phyloP scores from a whole-genome alignment of 1,140 invertebrate genomes.

The Wasmannia auropunctata region DNA sequence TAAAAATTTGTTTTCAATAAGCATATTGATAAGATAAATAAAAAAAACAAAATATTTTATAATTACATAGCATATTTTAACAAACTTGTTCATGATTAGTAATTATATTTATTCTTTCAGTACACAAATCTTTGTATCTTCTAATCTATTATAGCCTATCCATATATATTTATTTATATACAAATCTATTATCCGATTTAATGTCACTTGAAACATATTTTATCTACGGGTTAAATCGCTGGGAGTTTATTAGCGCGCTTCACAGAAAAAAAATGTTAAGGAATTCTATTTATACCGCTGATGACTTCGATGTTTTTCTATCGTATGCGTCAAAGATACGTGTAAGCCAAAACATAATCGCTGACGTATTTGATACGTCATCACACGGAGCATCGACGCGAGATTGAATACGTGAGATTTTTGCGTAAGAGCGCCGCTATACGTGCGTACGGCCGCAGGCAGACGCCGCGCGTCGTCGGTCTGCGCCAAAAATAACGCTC shows the following conservation, averaged over 20 bases:
- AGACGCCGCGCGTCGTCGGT: too few relatives aligned
- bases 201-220: not conserved
- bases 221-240: not conserved
- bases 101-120: not conserved
- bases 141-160: not conserved
- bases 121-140: not conserved
- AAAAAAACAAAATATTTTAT: not conserved
- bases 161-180: not conserved
- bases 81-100: not conserved
- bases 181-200: not conserved
- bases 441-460: slow-evolving; percentile 26
- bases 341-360: not conserved
- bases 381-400: not conserved
- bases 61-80: not conserved
- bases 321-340: slow-evolving; percentile 6
- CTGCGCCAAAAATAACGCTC: slow-evolving; percentile 77
- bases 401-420: slow-evolving; percentile 1
- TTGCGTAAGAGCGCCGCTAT: slow-evolving; percentile 18
- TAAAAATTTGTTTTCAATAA: not conserved
- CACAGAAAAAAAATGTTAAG: not conserved
- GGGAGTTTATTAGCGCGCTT: not conserved
- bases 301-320: not conserved
- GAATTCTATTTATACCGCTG: not conserved
- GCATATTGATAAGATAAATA: not conserved
- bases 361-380: slow-evolving; percentile 26